Base-by-base conservation (phyloP, 2,797 vertebrate species). In the Gymnothorax reevesii region DNA sequence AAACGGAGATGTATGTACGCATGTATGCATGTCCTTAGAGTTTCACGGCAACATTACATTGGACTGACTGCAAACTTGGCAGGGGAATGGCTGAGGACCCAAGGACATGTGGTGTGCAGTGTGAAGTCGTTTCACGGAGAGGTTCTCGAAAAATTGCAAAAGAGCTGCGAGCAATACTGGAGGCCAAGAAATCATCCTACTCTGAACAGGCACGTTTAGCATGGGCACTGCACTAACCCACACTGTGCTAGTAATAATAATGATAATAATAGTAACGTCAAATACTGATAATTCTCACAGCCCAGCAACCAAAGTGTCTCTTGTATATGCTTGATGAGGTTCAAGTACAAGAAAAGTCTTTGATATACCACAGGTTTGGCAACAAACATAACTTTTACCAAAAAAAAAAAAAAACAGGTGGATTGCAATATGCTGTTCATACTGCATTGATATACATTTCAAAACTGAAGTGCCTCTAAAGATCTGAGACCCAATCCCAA, bases 291-390 rank as follows among this genome's bases (percentile, higher is more conserved):
- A 79, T 54, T 79, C 42, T 54, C 4, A 52, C 49, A 75, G 33
- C 33, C 33, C 71, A 75, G 33, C 12, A 75, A 75, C 7, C 42
- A 10, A 75, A 79, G 13, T 42, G 75, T 42, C 33, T 42, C 33
- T 42, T 52, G 77, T 25, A 59, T 55, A 69, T 57, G 20, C 83
- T 66, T 13, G 25, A 20, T 71, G 55, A 27, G 60, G 49, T 66
- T 83, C 80, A 69, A 71, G 20, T 55, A 57, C 59, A 86, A 27
- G 25, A 57, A 57, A 25, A 86, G 62, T 10, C 55, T 33, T 52
- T 60, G 82, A 17, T 86, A 49, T 69, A 62, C 79, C 52, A 33
- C 77, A 57, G 82, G 12, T 83, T 71, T 59, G 20, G 60, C 60
- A 69, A 82, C 12, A 42, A 83, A 83, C 22, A 42, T 79, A 25